phyloP scores from a whole-genome alignment of 2,113 vertebrate genomes.

The Myrmophylax atrothorax region DNA sequence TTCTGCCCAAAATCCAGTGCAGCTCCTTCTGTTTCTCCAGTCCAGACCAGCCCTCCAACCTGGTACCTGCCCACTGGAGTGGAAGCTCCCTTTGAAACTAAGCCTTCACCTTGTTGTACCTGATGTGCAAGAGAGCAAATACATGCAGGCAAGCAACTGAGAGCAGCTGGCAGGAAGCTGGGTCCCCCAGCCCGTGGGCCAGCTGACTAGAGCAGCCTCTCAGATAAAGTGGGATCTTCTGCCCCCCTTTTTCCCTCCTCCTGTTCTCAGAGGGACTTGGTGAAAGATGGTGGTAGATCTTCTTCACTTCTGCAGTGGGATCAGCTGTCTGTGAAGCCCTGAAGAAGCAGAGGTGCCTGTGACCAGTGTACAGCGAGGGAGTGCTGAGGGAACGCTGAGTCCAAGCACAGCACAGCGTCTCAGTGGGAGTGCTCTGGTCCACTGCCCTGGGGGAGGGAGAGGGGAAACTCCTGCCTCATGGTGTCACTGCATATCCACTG shows the following conservation, averaged over 20 bases:
- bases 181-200: not conserved
- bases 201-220: not conserved
- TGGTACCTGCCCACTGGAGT: slow-evolving; percentile 2
- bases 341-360: not conserved
- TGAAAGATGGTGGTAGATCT: not conserved
- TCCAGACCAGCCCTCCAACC: not conserved
- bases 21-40: slow-evolving; percentile 45
- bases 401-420: not conserved
- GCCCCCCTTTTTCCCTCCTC: not conserved
- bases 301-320: not conserved
- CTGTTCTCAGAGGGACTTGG: not conserved
- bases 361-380: not conserved
- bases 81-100: slow-evolving; percentile 25
- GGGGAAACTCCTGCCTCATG: not conserved
- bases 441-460: not conserved
- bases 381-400: not conserved
- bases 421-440: not conserved
- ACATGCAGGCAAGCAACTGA: not conserved
- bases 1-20: slow-evolving; percentile 50
- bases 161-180: not conserved
- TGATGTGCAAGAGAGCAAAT: not conserved
- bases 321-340: not conserved
- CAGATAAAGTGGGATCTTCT: not conserved
- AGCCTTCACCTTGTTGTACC: slow-evolving; percentile 1
- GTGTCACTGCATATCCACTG: not conserved